A percentile compares a stretch with the other conserved stretches of the same genome.
Conservation (phyloP, 2,888 invertebrate species). For the Athrips mouffetella region DNA sequence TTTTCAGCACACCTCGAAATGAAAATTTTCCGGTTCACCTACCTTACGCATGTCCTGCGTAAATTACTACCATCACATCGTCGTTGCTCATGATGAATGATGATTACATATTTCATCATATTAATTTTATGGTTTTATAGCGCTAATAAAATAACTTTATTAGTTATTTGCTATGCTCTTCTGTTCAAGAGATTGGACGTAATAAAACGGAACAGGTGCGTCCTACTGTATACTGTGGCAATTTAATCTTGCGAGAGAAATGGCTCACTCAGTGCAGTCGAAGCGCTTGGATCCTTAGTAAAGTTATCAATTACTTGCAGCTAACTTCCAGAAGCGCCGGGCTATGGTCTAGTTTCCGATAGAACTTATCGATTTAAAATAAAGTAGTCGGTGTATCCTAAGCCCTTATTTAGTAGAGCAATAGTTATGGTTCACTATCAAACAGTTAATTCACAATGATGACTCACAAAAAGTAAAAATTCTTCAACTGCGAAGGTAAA, state of each 20-base stretch:
- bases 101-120: neutral
- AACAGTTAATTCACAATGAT: conserved; percentile 10
- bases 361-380: neutral
- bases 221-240: conserved; percentile 34
- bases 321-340: conserved; percentile 1
- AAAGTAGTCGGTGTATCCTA: neutral
- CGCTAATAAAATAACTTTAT: conserved; percentile 3
- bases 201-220: conserved; percentile 37
- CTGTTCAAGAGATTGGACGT: conserved; percentile 15
- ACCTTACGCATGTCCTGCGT: no score
- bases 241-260: conserved; percentile 47
- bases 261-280: conserved; percentile 34
- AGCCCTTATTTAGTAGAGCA: neutral
- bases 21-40: no score
- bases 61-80: neutral
- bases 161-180: conserved; percentile 8
- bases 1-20: conserved; percentile 29
- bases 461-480: neutral
- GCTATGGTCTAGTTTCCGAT: neutral
- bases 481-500: conserved; percentile 3
- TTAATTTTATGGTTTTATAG: conserved; percentile 6
- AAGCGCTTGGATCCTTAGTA: conserved; percentile 15
- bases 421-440: neutral
- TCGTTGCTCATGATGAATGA: neutral
- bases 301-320: conserved; percentile 39